Percentiles rank a stretch among this genome's conserved stretches.
Evolutionary conservation across 2,888 invertebrate genomes (phyloP).

Genomic region (Diabrotica balteata): DNA sequence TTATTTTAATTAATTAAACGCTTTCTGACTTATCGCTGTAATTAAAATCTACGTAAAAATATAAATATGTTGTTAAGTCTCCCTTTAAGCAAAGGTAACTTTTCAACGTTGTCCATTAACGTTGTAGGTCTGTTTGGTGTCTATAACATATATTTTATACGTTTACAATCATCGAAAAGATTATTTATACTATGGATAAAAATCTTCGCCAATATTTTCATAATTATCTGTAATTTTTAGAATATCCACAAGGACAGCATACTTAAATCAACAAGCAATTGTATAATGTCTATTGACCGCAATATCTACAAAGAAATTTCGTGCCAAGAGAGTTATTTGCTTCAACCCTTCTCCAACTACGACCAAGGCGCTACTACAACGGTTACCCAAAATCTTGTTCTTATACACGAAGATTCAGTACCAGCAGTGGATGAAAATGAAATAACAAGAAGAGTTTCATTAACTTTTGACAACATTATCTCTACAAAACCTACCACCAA

Average conservation of each 20-base stretch:
- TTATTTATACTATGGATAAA: no score
- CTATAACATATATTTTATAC: no score
- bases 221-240: conserved; percentile 55
- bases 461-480: conserved; percentile 77
- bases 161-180: no score
- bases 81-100: no score
- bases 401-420: conserved; percentile 65
- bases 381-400: conserved; percentile 66
- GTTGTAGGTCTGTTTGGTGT: no score
- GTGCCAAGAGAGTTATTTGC: conserved; percentile 76
- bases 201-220: background rate
- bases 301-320: conserved; percentile 74
- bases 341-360: conserved; percentile 79
- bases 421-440: conserved; percentile 62
- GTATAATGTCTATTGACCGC: conserved; percentile 78
- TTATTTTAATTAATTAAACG: no score
- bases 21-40: no score
- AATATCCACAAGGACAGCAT: conserved; percentile 75
- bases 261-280: conserved; percentile 75
- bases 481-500: conserved; percentile 72
- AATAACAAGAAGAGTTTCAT: conserved; percentile 67
- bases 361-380: conserved; percentile 77
- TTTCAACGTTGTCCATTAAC: no score
- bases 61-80: no score
- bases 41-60: no score